Evolutionary conservation across 2,888 invertebrate genomes (phyloP).

Genomic region (Escarpia spicata): DNA sequence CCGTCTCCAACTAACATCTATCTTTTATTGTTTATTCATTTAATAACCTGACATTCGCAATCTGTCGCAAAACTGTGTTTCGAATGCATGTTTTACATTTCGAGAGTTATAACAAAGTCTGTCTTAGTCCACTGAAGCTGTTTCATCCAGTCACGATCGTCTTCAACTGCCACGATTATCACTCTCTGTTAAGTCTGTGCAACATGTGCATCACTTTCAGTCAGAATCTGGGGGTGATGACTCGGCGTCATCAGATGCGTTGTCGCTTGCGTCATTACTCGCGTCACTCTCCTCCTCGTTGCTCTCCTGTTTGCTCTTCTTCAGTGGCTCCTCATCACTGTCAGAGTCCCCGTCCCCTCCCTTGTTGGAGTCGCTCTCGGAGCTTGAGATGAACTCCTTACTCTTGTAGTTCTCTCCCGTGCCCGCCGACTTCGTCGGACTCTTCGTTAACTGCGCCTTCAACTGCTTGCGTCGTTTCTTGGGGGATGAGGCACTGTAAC

Average conservation of each 20-base stretch:
- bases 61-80: too few relatives aligned
- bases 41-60: neutral
- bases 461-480: neutral
- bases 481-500: neutral
- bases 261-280: neutral
- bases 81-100: too few relatives aligned
- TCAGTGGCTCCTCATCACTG: slow-evolving; percentile 22
- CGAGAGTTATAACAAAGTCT: too few relatives aligned
- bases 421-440: slow-evolving; percentile 50
- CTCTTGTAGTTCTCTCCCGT: slow-evolving; percentile 80
- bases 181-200: neutral
- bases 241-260: neutral
- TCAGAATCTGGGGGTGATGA: neutral
- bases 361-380: slow-evolving; percentile 28
- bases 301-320: neutral
- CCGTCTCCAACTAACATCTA: neutral
- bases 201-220: neutral
- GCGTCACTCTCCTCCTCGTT: slow-evolving; percentile 1
- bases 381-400: slow-evolving; percentile 87
- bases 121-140: neutral
- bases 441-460: slow-evolving; percentile 17
- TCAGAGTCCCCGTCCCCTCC: neutral
- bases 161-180: neutral
- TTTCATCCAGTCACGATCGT: neutral
- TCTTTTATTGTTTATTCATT: too few relatives aligned